Evolutionary conservation across 2,888 invertebrate species (phyloP), one percentile per base, ranked within the genome.

Genomic region (Doris montereyensis): DNA sequence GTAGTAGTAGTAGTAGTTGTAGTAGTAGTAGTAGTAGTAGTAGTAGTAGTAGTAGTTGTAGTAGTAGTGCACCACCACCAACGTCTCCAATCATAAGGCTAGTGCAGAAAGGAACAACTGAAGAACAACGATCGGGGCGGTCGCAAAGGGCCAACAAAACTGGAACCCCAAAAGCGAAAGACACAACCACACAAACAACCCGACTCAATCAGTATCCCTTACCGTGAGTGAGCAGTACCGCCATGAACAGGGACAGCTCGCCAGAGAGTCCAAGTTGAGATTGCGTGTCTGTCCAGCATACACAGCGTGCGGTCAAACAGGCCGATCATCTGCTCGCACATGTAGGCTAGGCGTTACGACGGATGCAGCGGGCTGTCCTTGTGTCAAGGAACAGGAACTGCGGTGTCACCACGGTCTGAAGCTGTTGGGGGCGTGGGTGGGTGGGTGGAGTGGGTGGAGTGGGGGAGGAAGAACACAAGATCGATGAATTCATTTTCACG

Each of bases 231-330:
- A 87, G 81, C 13, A 88, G 78, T 13, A 86, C 82, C 4, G 87
- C 87, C 81, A 84, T 83, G 76, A 86, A 87, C 24, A 88, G 82
- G 0, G 88, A 85, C 24, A 87, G 77, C 70, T 88, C 88, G 8
- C 85, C 86, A 5, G 77, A 76, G 77, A 76, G 4, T 84, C 85
- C 1, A 88, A 81, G 32, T 85, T 82, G 80, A 88, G 83, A 32
- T 79, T 80, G 21, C 78, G 71, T 0, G 88, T 52, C 85, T 83
- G 77, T 85, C 86, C 17, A 82, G 84, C 2, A 86, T 76, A 3
- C 75, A 60, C 58, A 87, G 81, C 3, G 87, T 80, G 24, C 84
- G 83, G 4, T 84, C 84, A 5, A 88, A 84, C 21, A 88, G 78
- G 5, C 83, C 72, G 30, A 85, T 82, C 4, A 85, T 84, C 52